Percentiles rank a stretch among this genome's conserved stretches.
Evolutionary conservation across 37 sponge, comb jelly and placozoan species (phyloP).

Genomic region (Beroe forskalii): DNA sequence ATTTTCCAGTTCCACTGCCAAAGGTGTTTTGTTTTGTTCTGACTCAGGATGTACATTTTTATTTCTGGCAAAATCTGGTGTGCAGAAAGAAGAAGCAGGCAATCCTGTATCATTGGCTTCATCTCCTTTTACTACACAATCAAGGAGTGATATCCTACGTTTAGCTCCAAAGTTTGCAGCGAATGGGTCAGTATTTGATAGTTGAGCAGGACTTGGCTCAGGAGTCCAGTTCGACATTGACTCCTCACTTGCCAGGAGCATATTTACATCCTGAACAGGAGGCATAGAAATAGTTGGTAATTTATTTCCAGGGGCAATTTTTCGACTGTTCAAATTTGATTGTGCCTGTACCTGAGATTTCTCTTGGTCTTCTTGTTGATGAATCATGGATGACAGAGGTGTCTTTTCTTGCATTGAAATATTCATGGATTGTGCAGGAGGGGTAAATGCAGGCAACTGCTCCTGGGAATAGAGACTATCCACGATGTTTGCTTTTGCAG

Average conservation of each 20-base stretch:
- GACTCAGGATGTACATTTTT: background rate
- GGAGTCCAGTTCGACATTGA: slow-evolving; percentile 43
- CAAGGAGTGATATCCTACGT: slow-evolving; percentile 39
- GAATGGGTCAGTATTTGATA: background rate
- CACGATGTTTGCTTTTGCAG: too few species aligned
- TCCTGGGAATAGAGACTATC: background rate
- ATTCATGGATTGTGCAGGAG: background rate
- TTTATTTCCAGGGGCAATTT: too few species aligned
- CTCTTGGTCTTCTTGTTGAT: background rate
- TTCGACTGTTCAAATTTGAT: too few species aligned
- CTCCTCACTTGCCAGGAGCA: background rate
- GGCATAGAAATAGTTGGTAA: too few species aligned
- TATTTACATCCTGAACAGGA: background rate
- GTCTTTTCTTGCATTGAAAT: background rate
- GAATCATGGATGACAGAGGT: background rate
- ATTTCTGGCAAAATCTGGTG: slow-evolving; percentile 12
- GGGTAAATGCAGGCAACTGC: background rate
- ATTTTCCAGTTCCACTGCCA: slow-evolving; percentile 2
- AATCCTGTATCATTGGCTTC: background rate
- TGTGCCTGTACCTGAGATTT: background rate
- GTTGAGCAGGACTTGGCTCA: background rate
- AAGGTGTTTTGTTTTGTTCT: background rate
- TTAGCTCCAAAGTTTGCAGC: background rate
- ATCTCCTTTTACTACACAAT: background rate
- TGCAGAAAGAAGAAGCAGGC: background rate